phyloP scores from a whole-genome alignment of 2,888 invertebrate genomes.

The Matsumyia berberina region DNA sequence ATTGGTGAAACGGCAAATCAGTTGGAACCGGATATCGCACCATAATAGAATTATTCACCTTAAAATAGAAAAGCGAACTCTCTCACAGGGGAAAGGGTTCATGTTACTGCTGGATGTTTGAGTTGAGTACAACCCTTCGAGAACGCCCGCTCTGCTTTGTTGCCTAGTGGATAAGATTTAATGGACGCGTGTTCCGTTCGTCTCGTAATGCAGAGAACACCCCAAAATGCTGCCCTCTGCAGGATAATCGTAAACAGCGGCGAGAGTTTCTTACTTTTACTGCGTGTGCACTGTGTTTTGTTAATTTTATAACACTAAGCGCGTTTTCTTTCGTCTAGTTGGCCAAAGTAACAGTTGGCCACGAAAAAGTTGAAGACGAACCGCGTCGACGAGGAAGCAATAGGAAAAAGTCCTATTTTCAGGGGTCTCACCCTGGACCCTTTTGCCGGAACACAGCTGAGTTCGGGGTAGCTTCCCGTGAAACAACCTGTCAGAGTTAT shows the following conservation, averaged over 20 bases:
- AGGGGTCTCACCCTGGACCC: not conserved
- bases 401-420: conserved; percentile 44
- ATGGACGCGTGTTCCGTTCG: conserved; percentile 30
- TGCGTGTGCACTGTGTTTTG: not conserved
- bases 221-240: not conserved
- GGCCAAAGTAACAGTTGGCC: conserved; percentile 44
- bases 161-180: conserved; percentile 40
- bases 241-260: conserved; percentile 43
- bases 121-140: not conserved
- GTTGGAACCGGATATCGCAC: conserved; percentile 16
- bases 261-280: conserved; percentile 7
- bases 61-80: conserved; percentile 22
- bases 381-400: conserved; percentile 38
- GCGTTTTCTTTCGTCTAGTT: conserved; percentile 8
- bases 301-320: conserved; percentile 43
- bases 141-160: conserved; percentile 8
- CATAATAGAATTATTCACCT: conserved; percentile 37
- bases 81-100: conserved; percentile 9
- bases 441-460: conserved; percentile 13
- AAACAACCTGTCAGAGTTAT: conserved; percentile 62
- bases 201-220: conserved; percentile 1
- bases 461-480: conserved; percentile 17
- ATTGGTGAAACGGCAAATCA: not conserved
- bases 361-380: conserved; percentile 6
- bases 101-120: not conserved